Conservation (phyloP, 2,888 invertebrate genomes). For the Chymomyza amoena region DNA sequence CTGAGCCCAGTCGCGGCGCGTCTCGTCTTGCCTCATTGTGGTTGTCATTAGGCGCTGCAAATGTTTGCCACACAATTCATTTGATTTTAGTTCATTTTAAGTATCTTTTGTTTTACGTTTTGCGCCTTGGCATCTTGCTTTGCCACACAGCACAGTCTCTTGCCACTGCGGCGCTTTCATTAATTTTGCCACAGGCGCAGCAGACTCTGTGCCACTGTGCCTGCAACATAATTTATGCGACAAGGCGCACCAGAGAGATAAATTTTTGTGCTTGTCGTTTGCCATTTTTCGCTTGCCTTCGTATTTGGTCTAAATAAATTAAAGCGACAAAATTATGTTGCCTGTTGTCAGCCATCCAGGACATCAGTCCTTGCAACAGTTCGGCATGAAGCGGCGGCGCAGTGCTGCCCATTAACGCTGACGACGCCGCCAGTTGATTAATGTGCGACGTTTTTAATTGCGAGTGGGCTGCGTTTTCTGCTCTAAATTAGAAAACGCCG, state of each 20-base stretch:
- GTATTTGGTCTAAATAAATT: conserved; percentile 71
- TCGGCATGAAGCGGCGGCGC: not conserved
- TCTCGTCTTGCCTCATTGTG: conserved; percentile 37
- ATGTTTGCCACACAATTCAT: conserved; percentile 49
- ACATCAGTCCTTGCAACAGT: not conserved
- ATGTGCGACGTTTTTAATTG: conserved; percentile 61
- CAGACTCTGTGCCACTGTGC: conserved; percentile 9
- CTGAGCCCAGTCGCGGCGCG: not conserved
- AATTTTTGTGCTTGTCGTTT: conserved; percentile 60
- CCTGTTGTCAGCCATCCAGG: not conserved
- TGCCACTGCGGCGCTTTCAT: conserved; percentile 45
- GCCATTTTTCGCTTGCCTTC: conserved; percentile 64
- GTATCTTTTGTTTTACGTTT: conserved; percentile 66
- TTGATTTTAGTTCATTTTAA: conserved; percentile 73
- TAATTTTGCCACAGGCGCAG: conserved; percentile 51
- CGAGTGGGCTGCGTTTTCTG: conserved; percentile 13
- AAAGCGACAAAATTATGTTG: conserved; percentile 36
- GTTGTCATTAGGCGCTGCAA: conserved; percentile 57
- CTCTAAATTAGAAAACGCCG: conserved; percentile 20
- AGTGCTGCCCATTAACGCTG: conserved; percentile 17
- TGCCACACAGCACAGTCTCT: conserved; percentile 36
- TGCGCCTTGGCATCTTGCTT: conserved; percentile 47
- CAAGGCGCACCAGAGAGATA: conserved; percentile 65
- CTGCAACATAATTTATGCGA: conserved; percentile 69
- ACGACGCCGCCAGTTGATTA: conserved; percentile 60